Conservation (phyloP, 2,888 invertebrate genomes). For the Mechanitis messenoides region DNA sequence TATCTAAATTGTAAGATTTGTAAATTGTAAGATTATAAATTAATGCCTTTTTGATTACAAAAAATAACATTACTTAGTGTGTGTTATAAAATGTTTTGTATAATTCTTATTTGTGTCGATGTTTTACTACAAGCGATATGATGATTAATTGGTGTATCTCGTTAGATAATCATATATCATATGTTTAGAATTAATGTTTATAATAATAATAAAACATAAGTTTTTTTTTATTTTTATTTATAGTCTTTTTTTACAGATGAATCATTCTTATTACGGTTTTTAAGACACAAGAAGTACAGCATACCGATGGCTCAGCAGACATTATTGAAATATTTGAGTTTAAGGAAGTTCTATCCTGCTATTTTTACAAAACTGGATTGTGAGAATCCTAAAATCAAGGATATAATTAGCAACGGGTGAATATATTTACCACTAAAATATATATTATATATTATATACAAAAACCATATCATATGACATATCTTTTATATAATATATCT, state of each 20-base stretch:
- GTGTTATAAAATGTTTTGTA: too few species aligned
- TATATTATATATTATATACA: not conserved
- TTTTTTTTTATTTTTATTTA: too few species aligned
- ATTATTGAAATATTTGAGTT: conserved; percentile 85
- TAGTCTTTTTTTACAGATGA: conserved; percentile 74
- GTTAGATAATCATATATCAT: too few species aligned
- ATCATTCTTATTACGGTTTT: conserved; percentile 83
- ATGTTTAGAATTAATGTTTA: too few species aligned
- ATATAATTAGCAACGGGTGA: conserved; percentile 82
- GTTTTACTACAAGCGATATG: too few species aligned
- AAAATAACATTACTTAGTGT: too few species aligned
- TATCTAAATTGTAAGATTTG: too few species aligned
- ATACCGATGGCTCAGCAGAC: conserved; percentile 87
- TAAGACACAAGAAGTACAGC: conserved; percentile 87
- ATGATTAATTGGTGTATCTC: too few species aligned
- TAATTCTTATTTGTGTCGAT: too few species aligned
- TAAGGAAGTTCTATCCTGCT: conserved; percentile 81
- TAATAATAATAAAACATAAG: too few species aligned
- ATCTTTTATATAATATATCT: not conserved
- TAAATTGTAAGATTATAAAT: too few species aligned
- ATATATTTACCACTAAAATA: conserved; percentile 23
- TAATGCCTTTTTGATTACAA: too few species aligned
- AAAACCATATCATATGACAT: not conserved
- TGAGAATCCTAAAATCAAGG: conserved; percentile 76
- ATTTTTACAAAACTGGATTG: conserved; percentile 81